Conservation (phyloP, 2,797 vertebrate genomes). For the Knipowitschia caucasica region DNA sequence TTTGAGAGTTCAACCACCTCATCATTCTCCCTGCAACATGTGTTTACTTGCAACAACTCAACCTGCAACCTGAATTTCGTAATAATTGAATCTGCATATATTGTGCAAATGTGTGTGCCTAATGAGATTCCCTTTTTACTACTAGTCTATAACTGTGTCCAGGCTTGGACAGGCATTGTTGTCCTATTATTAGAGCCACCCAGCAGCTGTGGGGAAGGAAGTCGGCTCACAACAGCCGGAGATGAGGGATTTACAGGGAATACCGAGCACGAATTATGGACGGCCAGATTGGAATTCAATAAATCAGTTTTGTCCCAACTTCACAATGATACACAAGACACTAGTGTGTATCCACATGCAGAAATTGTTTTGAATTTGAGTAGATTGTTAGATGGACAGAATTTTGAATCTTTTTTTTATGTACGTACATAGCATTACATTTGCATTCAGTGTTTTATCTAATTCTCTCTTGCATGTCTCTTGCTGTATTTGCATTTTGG, state of each 20-base stretch:
- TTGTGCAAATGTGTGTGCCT: background rate
- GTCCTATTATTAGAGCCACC: slow-evolving; percentile 79
- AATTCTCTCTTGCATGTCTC: background rate
- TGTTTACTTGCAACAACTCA: slow-evolving; percentile 60
- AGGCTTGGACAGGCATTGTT: slow-evolving; percentile 70
- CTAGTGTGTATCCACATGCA: slow-evolving; percentile 21
- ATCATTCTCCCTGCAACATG: slow-evolving; percentile 61
- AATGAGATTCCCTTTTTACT: slow-evolving; percentile 5
- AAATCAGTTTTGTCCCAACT: slow-evolving; percentile 32
- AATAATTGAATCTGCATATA: too few species aligned
- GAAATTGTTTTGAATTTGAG: too few species aligned
- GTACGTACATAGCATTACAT: background rate
- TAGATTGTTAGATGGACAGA: too few species aligned
- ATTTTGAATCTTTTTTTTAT: slow-evolving; percentile 7
- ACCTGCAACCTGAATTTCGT: too few species aligned
- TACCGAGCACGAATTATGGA: slow-evolving; percentile 57
- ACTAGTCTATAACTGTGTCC: slow-evolving; percentile 29
- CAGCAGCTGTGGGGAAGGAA: slow-evolving; percentile 81
- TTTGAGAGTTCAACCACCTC: slow-evolving; percentile 41
- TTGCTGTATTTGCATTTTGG: background rate
- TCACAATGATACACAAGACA: slow-evolving; percentile 20
- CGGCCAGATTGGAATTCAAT: slow-evolving; percentile 53
- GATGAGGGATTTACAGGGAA: slow-evolving; percentile 68
- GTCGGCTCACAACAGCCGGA: slow-evolving; percentile 65
- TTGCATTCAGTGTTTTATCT: background rate